Evolutionary conservation across 2,888 invertebrate genomes (phyloP), one percentile per base, ranked within the genome.

Genomic region (Euspilapteryx auroguttella): DNA sequence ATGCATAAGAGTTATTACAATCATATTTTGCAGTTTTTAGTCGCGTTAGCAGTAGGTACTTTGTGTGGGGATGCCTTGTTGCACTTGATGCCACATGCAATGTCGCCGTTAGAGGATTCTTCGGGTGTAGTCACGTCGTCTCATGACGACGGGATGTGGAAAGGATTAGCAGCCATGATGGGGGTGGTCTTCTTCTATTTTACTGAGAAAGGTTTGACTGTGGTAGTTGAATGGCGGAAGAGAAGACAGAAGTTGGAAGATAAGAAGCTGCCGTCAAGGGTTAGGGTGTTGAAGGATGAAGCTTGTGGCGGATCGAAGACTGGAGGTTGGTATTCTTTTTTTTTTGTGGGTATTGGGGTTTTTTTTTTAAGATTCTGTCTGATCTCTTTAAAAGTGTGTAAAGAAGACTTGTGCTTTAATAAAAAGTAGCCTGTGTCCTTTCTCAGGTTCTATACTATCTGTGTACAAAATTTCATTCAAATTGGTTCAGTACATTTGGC

Each of bases 41-140:
- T 96, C 2, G 94, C 95, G 1, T 71, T 96, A 38, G 96, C 96
- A 10, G 89, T 96, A 17, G 96, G 94, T 0, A 92, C 94, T 0
- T 69, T 94, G 32, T 86, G 90, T 25, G 95, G 95, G 0, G 96
- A 96, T 65, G 95, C 95, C 1, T 66, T 96, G 24, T 68, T 96
- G 33, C 96, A 96, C 78, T 79, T 96, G 14, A 76, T 96, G 55
- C 96, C 96, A 12, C 93, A 94, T 52, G 92, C 91, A 32, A 83
- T 78, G 73, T 57, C 59, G 22, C 64, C 78, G 0, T 34, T 45
- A 2, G 48, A 44, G 2, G n/a, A n/a, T n/a, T n/a, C n/a, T n/a
- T n/a, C n/a, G n/a, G n/a, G n/a, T n/a, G n/a, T n/a, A n/a, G n/a
- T n/a, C n/a, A n/a, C n/a, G n/a, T n/a, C n/a, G n/a, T 63, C 78